Evolutionary conservation across 2,888 invertebrate genomes (phyloP).

Genomic region (Cephus runcator): DNA sequence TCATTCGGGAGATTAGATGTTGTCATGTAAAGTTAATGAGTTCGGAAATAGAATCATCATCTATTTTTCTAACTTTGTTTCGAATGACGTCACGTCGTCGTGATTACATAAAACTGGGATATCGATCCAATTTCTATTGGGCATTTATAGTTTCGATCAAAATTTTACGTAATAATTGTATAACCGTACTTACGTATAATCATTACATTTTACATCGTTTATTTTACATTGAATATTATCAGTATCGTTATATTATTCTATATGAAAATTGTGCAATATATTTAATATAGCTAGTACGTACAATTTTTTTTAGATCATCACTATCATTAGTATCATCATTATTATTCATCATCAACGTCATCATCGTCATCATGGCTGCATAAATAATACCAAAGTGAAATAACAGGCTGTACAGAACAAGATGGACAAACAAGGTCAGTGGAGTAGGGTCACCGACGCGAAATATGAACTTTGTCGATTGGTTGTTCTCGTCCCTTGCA

Average conservation of each 20-base stretch:
- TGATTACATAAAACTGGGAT: background rate
- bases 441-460: constrained; percentile 37
- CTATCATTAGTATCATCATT: background rate
- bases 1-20: background rate
- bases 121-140: background rate
- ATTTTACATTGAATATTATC: background rate
- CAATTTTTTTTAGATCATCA: background rate
- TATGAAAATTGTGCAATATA: background rate
- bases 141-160: background rate
- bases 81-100: background rate
- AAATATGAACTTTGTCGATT: constrained; percentile 48
- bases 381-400: background rate
- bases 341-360: no score
- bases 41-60: background rate
- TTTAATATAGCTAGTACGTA: background rate
- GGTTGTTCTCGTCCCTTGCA: constrained; percentile 47
- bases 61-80: background rate
- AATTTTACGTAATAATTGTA: background rate
- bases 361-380: background rate
- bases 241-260: background rate
- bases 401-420: background rate
- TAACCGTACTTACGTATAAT: background rate
- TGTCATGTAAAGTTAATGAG: background rate
- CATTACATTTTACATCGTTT: background rate
- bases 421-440: constrained; percentile 43